Conservation (phyloP, 2,797 vertebrate genomes). For the Gymnothorax reevesii region DNA sequence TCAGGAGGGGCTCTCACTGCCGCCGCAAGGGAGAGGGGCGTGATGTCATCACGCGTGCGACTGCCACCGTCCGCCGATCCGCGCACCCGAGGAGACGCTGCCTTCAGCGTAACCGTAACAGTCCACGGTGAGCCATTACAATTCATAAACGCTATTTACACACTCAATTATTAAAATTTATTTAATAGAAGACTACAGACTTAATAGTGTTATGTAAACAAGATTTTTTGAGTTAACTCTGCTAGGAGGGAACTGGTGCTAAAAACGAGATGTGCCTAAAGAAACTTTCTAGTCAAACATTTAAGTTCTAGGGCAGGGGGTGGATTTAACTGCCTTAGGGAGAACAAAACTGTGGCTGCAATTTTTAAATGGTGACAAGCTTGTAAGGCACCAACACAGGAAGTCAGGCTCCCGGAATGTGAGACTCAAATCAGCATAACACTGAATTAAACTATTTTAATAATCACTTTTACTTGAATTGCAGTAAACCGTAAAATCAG, state of each 20-base stretch:
- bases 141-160: background rate
- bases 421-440: background rate
- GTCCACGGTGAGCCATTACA: background rate
- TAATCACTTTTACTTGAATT: no score
- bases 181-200: background rate
- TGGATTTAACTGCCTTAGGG: background rate
- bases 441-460: background rate
- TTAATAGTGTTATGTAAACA: background rate
- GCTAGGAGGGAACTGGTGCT: background rate
- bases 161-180: background rate
- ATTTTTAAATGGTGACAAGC: background rate
- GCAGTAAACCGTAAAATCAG: background rate
- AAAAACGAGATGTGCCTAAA: background rate
- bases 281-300: background rate
- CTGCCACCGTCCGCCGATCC: background rate
- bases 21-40: slow-evolving; percentile 3
- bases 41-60: slow-evolving; percentile 29
- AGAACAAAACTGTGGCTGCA: background rate
- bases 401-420: background rate
- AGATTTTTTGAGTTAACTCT: background rate
- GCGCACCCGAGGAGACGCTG: slow-evolving; percentile 52
- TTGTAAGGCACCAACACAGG: background rate
- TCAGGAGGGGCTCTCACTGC: slow-evolving; percentile 34
- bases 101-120: slow-evolving; percentile 42
- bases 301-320: background rate